Percentiles rank a stretch among this genome's conserved stretches.
Evolutionary conservation across 2,888 invertebrate genomes (phyloP).

Genomic region (Nudaria mundana): DNA sequence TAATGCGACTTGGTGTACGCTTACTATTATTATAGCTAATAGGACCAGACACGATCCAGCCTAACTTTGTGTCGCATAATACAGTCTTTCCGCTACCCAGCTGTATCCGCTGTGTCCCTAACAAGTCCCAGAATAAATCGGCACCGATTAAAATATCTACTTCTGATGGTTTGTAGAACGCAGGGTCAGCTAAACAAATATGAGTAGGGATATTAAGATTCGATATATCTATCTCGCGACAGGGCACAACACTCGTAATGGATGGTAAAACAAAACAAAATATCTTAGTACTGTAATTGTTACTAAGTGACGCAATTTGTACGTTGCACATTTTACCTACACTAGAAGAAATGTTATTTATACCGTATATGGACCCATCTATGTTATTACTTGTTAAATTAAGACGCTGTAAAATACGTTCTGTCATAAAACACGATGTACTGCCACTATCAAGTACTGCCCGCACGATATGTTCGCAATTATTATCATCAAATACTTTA

Average conservation of each 20-base stretch:
- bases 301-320: slow-evolving; percentile 9
- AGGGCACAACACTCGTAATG: slow-evolving; percentile 17
- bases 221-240: slow-evolving; percentile 7
- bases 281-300: slow-evolving; percentile 8
- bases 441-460: background rate
- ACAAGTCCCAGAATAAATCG: slow-evolving; percentile 1
- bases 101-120: background rate
- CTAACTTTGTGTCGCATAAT: slow-evolving; percentile 10
- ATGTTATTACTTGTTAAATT: background rate
- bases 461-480: too few species aligned
- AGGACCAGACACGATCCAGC: slow-evolving; percentile 4
- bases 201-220: background rate
- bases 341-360: slow-evolving; percentile 11
- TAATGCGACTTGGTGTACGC: too few species aligned
- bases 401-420: background rate
- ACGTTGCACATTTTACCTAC: slow-evolving; percentile 13
- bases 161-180: background rate
- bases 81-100: background rate
- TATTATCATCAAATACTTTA: too few species aligned
- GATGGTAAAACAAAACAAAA: slow-evolving; percentile 22
- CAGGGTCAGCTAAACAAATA: slow-evolving; percentile 4
- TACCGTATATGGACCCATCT: slow-evolving; percentile 4
- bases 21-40: background rate
- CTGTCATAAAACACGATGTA: background rate
- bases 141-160: background rate